phyloP scores from a whole-genome alignment of 2,888 invertebrate genomes.

The Pandemis corylana region DNA sequence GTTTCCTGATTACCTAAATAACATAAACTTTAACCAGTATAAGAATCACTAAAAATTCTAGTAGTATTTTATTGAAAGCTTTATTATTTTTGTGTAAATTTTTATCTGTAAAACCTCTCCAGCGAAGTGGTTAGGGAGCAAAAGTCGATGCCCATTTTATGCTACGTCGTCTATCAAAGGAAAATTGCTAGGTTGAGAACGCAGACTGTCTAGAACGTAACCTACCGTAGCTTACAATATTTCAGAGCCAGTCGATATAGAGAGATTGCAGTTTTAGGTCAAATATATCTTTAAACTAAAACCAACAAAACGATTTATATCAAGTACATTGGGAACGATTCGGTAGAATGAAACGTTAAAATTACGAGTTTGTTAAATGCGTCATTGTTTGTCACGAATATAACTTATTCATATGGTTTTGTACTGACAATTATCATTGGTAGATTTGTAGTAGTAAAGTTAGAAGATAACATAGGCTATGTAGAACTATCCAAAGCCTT shows the following conservation, averaged over 20 bases:
- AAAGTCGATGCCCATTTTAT: conserved; percentile 9
- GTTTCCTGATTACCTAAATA: background rate
- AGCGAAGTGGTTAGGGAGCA: conserved; percentile 1
- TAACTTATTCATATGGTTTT: too few species aligned
- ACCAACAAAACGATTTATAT: background rate
- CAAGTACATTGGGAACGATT: too few species aligned
- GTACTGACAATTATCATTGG: too few species aligned
- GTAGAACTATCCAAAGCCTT: too few species aligned
- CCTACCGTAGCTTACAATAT: conserved; percentile 1
- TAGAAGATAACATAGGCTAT: too few species aligned
- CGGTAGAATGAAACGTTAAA: too few species aligned
- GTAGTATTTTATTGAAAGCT: background rate
- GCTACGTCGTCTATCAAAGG: conserved; percentile 12
- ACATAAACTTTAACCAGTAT: background rate
- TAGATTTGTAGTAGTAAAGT: too few species aligned
- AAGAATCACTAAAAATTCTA: background rate
- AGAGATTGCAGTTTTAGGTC: background rate
- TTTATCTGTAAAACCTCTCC: background rate
- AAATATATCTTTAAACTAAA: background rate
- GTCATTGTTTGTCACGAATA: too few species aligned
- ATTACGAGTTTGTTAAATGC: too few species aligned
- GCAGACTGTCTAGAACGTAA: conserved; percentile 1
- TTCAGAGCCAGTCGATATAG: background rate
- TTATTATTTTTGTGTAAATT: too few species aligned
- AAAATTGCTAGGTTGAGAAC: conserved; percentile 11